Conservation (phyloP, 2,113 vertebrate genomes). For the Pachycephala philippinensis region DNA sequence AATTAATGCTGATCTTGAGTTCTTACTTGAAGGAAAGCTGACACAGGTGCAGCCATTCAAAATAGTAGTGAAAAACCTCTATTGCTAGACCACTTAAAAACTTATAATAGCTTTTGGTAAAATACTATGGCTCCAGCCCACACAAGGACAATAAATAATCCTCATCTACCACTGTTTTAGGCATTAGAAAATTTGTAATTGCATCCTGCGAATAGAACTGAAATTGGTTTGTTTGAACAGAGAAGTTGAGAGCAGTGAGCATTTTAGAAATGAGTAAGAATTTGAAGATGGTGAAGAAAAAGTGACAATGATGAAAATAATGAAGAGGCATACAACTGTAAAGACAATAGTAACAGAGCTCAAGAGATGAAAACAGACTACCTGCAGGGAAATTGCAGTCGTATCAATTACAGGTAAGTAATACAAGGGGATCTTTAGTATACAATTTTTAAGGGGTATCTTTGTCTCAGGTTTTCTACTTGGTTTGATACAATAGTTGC, state of each 20-base stretch:
- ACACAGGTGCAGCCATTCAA: background rate
- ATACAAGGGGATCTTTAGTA: rapidly evolving
- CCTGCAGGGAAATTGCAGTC: background rate
- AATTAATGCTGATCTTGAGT: background rate
- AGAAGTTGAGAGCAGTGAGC: background rate
- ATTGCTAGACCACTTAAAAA: background rate
- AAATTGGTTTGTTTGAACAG: background rate
- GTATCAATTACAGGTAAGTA: background rate
- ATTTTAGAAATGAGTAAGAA: background rate
- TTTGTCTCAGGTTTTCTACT: background rate
- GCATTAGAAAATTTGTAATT: background rate
- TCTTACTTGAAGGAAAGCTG: background rate
- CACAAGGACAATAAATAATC: background rate
- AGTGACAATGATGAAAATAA: background rate
- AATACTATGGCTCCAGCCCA: background rate
- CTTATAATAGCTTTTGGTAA: background rate
- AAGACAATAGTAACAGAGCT: background rate
- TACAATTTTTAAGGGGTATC: background rate
- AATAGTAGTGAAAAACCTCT: background rate
- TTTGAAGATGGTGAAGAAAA: background rate
- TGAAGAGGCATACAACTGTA: background rate
- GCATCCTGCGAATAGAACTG: background rate
- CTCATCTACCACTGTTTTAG: background rate
- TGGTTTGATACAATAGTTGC: background rate
- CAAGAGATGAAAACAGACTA: background rate